Evolutionary conservation across 2,888 invertebrate genomes (phyloP).

Genomic region (Drosophila seclusa): DNA sequence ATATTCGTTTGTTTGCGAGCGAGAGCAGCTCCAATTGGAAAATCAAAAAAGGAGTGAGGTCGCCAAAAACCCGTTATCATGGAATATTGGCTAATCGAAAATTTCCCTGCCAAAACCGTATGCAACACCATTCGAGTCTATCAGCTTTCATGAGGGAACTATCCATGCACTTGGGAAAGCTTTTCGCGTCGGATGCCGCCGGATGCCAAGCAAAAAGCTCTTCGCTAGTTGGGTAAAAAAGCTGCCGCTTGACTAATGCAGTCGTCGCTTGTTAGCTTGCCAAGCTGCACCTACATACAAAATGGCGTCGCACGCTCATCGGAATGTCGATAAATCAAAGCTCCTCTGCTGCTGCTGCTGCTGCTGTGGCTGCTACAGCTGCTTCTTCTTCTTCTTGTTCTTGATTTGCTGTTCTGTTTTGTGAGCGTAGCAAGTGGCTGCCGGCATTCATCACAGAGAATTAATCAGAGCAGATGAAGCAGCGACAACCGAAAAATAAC

Average conservation of each 20-base stretch:
- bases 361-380: not conserved
- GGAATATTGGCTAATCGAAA: slow-evolving; percentile 3
- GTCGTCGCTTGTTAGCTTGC: slow-evolving; percentile 30
- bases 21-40: slow-evolving; percentile 1
- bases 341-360: slow-evolving; percentile 37
- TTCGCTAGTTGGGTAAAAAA: slow-evolving; percentile 25
- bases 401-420: slow-evolving; percentile 3
- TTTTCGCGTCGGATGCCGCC: slow-evolving; percentile 23
- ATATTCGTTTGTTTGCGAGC: not conserved
- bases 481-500: slow-evolving; percentile 77
- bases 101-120: slow-evolving; percentile 18
- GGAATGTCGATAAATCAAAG: slow-evolving; percentile 76
- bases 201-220: slow-evolving; percentile 41
- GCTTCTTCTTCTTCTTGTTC: not conserved
- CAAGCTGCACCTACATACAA: slow-evolving; percentile 65
- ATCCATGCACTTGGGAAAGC: slow-evolving; percentile 59
- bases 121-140: slow-evolving; percentile 25
- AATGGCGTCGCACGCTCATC: slow-evolving; percentile 65
- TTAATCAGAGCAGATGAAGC: slow-evolving; percentile 78
- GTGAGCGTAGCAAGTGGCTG: slow-evolving; percentile 57
- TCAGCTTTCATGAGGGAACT: slow-evolving; percentile 44
- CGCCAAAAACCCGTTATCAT: slow-evolving; percentile 15
- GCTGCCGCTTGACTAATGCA: slow-evolving; percentile 35
- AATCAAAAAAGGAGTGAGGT: not conserved
- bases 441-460: slow-evolving; percentile 77